These are phyloP conservation scores for Ceratina australensis DNA, from an alignment of 1,140 invertebrate genomes.

Conservation along the genomic window DNA sequence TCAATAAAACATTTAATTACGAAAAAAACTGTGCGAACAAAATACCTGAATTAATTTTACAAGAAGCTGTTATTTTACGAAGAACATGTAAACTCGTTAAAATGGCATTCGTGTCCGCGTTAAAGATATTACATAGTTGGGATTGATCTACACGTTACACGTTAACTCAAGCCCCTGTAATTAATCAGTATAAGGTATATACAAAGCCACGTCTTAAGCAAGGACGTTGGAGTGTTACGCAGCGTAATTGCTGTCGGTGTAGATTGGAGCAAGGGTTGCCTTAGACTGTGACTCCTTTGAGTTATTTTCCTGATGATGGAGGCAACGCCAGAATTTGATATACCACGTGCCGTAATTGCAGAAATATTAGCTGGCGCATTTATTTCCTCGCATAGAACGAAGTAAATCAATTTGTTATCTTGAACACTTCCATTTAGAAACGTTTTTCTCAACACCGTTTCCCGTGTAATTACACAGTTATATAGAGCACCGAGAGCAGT, in stretches of 20 bases:
- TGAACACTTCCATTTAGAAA: too few relatives aligned
- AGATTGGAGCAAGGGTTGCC: neutral
- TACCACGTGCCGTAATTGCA: too few relatives aligned
- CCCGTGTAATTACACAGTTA: too few relatives aligned
- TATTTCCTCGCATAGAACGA: neutral
- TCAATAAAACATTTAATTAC: too few relatives aligned
- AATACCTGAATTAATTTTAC: too few relatives aligned
- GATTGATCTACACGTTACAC: slow-evolving; percentile 6
- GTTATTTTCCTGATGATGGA: neutral
- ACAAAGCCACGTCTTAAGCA: neutral
- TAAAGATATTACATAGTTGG: neutral
- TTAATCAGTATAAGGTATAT: slow-evolving; percentile 17
- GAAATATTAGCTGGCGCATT: neutral
- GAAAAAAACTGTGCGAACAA: too few relatives aligned
- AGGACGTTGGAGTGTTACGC: neutral
- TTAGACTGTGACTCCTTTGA: neutral
- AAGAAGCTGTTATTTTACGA: neutral
- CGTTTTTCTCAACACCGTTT: too few relatives aligned
- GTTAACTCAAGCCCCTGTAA: slow-evolving; percentile 6
- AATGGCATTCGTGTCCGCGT: neutral
- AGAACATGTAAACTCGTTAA: too few relatives aligned
- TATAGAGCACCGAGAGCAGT: too few relatives aligned
- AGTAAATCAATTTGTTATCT: too few relatives aligned
- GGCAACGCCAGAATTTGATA: too few relatives aligned
- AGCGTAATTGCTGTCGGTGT: slow-evolving; percentile 3